Percentiles rank a stretch among this genome's conserved stretches.
Evolutionary conservation across 2,113 vertebrate species (phyloP).

Genomic region (Epinephelus lanceolatus): DNA sequence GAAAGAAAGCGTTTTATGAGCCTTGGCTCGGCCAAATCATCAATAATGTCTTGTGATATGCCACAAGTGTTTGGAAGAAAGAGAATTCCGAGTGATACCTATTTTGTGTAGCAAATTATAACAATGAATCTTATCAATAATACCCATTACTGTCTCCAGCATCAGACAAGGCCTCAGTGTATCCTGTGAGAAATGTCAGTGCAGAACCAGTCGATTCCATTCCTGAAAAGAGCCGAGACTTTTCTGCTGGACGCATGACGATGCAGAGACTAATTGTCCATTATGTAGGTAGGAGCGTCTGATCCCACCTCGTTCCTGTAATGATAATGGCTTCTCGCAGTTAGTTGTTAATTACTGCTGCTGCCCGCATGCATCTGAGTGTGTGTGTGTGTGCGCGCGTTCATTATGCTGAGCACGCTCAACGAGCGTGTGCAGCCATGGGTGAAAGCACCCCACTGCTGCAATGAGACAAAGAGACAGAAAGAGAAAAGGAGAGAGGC

Average conservation of each 20-base stretch:
- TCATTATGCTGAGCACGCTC: constrained; percentile 65
- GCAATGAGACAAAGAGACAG: constrained; percentile 12
- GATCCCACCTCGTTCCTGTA: constrained; percentile 67
- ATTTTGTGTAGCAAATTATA: constrained; percentile 14
- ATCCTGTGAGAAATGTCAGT: background rate
- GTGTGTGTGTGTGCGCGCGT: constrained; percentile 7
- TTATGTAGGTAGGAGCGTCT: constrained; percentile 64
- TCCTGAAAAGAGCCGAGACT: constrained; percentile 14
- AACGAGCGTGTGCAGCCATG: constrained; percentile 55
- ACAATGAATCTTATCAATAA: background rate
- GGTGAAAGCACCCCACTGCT: constrained; percentile 50
- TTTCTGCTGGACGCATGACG: constrained; percentile 43
- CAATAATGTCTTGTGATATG: constrained; percentile 7
- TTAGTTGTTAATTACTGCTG: constrained; percentile 73
- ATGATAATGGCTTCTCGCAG: constrained; percentile 66
- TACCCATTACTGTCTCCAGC: background rate
- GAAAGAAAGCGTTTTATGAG: background rate
- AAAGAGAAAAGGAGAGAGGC: background rate
- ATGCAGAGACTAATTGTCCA: constrained; percentile 60
- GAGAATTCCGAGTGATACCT: background rate
- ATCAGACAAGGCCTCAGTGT: background rate
- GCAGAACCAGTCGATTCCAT: background rate
- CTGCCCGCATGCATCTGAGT: constrained; percentile 28
- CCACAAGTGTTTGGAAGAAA: background rate
- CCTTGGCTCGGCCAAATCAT: background rate